Evolutionary conservation across 35 echinoderm and acorn worm genomes (phyloP).

Genomic region (Holothuria glaberrima): DNA sequence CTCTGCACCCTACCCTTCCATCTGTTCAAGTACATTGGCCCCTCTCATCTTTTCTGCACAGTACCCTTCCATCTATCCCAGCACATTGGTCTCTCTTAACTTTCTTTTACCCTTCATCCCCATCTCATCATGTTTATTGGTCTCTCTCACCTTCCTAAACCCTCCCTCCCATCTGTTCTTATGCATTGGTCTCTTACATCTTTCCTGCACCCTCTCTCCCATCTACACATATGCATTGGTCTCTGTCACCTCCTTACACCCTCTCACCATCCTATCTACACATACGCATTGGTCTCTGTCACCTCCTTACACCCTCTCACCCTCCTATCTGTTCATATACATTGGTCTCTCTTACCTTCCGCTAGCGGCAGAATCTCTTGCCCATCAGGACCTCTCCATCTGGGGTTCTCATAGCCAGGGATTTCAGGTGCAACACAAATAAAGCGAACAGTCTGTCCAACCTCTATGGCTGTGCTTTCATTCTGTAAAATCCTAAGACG

Average conservation of each 20-base stretch:
- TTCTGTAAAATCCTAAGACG: not conserved
- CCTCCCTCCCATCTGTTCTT: not conserved
- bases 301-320: not conserved
- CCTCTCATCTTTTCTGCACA: not conserved
- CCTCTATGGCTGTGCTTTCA: not conserved
- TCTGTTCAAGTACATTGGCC: not conserved
- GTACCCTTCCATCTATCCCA: not conserved
- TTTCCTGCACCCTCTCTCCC: not conserved
- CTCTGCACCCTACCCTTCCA: no score
- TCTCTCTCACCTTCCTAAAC: not conserved
- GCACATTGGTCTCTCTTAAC: not conserved
- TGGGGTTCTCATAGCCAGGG: slow-evolving; percentile 39
- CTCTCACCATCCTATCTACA: not conserved
- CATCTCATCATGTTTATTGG: no score
- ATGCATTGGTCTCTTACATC: not conserved
- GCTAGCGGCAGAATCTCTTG: slow-evolving; percentile 45
- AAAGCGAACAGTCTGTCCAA: slow-evolving; percentile 1
- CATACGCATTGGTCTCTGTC: not conserved
- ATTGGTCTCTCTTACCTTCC: slow-evolving; percentile 28
- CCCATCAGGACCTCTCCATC: slow-evolving; percentile 69
- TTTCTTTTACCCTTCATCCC: not conserved
- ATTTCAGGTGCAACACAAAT: slow-evolving; percentile 31
- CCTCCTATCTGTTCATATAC: not conserved
- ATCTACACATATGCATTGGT: not conserved
- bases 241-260: not conserved